phyloP scores from a whole-genome alignment of 2,113 vertebrate genomes.

The Platanista minor region DNA sequence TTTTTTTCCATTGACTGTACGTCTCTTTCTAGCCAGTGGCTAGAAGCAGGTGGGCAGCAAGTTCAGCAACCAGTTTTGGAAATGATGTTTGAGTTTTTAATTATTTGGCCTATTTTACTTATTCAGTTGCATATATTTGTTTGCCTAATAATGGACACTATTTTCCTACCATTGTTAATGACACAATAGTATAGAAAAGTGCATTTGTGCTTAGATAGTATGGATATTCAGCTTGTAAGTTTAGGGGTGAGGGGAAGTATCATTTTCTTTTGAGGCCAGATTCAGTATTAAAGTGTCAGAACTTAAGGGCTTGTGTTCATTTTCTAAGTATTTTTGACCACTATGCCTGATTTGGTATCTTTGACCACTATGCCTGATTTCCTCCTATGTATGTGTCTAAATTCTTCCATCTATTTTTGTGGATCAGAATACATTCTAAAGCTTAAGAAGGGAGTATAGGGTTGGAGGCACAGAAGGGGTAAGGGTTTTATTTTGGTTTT shows the following conservation, averaged over 20 bases:
- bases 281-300: not conserved
- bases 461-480: not conserved
- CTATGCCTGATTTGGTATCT: not conserved
- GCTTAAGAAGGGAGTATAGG: not conserved
- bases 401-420: not conserved
- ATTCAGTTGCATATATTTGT: not conserved
- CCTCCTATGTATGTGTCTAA: not conserved
- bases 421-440: conserved; percentile 2
- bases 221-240: not conserved
- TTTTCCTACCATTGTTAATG: not conserved
- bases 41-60: not conserved
- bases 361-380: not conserved
- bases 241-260: not conserved
- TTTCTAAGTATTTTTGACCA: not conserved
- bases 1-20: not conserved
- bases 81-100: not conserved
- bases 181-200: not conserved
- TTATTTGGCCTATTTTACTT: not conserved
- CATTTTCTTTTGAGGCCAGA: not conserved
- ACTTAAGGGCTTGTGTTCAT: not conserved
- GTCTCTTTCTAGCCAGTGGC: not conserved
- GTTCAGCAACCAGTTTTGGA: not conserved
- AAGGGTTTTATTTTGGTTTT: conserved; percentile 28
- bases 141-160: not conserved
- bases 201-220: not conserved